Evolutionary conservation across 2,888 invertebrate species (phyloP).

Genomic region (Eupithecia abbreviata): DNA sequence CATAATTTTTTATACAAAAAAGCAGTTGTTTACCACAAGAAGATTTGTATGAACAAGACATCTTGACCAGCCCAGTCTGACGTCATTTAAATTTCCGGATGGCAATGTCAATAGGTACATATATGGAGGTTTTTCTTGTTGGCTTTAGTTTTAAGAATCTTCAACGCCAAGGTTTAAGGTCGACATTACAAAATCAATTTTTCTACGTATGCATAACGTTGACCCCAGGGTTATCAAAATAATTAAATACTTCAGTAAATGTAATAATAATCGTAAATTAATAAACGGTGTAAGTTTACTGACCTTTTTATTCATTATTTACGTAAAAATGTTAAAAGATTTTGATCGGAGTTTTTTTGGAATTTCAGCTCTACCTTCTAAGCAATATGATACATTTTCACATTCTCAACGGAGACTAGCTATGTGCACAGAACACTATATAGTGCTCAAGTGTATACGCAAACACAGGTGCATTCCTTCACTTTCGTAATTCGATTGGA

Average conservation of each 20-base stretch:
- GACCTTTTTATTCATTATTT: neutral
- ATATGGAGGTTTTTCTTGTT: neutral
- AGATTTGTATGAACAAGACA: slow-evolving; percentile 2
- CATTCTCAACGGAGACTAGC: neutral
- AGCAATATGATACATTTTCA: neutral
- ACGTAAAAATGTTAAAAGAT: neutral
- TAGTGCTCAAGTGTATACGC: neutral
- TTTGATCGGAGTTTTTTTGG: neutral
- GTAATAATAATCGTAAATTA: neutral
- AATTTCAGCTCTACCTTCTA: neutral
- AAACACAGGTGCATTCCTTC: neutral
- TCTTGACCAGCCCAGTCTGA: neutral
- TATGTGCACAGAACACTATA: neutral
- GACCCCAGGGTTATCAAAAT: neutral
- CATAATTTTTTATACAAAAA: neutral
- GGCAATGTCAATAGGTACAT: neutral
- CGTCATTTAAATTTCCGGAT: neutral
- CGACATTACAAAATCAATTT: neutral
- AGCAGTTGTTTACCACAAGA: neutral
- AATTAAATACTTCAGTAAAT: neutral
- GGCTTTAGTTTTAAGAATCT: neutral
- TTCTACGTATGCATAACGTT: neutral
- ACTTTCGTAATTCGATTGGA: neutral
- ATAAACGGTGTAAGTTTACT: neutral
- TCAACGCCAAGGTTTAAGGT: neutral